Base-by-base conservation (phyloP, 2,888 invertebrate genomes). In the Pycnomerus fuliginosus region DNA sequence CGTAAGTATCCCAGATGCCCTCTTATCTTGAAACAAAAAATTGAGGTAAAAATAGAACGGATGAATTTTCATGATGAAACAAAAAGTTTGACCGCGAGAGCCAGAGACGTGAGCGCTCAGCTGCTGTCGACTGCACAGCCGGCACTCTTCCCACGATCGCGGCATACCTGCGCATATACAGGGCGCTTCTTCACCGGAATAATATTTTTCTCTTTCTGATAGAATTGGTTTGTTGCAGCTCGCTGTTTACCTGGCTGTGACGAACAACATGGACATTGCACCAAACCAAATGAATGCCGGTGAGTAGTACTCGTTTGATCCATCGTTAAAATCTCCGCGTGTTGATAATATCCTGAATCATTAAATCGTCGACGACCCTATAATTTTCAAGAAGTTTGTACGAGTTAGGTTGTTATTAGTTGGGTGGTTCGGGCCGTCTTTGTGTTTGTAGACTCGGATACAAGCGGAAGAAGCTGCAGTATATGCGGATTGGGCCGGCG, bases 241-340 rank as follows among this genome's bases (percentile, higher is more conserved):
- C 33, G 87, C 67, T 97, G 97, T 78, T 78, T 87, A 74, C 85
- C 89, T 69, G 95, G 95, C 73, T 97, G 97, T 80, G 86, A 91
- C 76, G 79, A 84, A 61, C 82, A 84, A 70, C 90, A 94, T 76
- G 96, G 96, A 68, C 85, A 85, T 77, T 97, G 96, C 80, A 83
- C 80, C 69, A 82, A 83, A 72, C 96, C 97, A 69, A 88, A 90
- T 79, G 90, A 94, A 77, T 97, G 97, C 92, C 82, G 82, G 94
- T 95, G 83, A 93, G 94, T 93, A 79, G 5, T 20, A 5, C 42
- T 30, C 34, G 29, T 69, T 65, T 73, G 68, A 72, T 74, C 74
- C 70, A 74, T 74, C 73, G 52, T 62, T 59, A 50, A 58, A 61
- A 52, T 58, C 53, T 52, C 55, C 53, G 41, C 32, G 27, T 31